A percentile compares a stretch with the other conserved stretches of the same genome.
These are phyloP conservation scores for Acleris holmiana DNA, from an alignment of 2,888 invertebrate genomes.

Conservation along the genomic window DNA sequence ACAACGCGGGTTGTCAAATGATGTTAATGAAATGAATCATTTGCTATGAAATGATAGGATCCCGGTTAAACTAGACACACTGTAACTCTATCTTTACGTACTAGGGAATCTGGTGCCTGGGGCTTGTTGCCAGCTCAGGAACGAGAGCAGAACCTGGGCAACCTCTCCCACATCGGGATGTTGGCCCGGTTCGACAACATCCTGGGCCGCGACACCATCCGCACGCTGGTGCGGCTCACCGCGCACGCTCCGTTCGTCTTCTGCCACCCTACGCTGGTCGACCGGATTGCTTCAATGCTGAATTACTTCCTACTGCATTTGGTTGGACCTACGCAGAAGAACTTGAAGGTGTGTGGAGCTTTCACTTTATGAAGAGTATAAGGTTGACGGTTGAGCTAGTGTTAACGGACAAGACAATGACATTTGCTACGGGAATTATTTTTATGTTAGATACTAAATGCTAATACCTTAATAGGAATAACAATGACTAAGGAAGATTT, in stretches of 20 bases:
- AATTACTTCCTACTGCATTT: slow-evolving; percentile 96
- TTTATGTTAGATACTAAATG: no score
- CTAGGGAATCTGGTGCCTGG: slow-evolving; percentile 91
- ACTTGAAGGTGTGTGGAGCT: slow-evolving; percentile 88
- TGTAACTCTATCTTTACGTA: not conserved
- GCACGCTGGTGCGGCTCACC: slow-evolving; percentile 91
- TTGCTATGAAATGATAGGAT: no score
- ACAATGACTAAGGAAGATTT: no score
- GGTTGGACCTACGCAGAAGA: slow-evolving; percentile 96
- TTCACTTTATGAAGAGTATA: not conserved
- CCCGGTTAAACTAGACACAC: no score
- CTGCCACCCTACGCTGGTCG: slow-evolving; percentile 95
- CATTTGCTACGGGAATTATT: no score
- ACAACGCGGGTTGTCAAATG: no score
- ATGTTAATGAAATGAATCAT: no score
- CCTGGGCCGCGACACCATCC: slow-evolving; percentile 94
- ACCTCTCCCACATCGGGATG: slow-evolving; percentile 91
- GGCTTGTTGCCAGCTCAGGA: slow-evolving; percentile 87
- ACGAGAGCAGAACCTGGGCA: slow-evolving; percentile 88
- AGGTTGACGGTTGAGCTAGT: no score
- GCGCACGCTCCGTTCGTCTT: slow-evolving; percentile 91
- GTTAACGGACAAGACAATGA: no score
- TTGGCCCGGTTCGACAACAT: slow-evolving; percentile 96
- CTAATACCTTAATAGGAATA: no score
- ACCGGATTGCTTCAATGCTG: slow-evolving; percentile 96